Percentiles rank a stretch among this genome's conserved stretches.
phyloP scores from a whole-genome alignment of 2,797 vertebrate genomes.

The Corythornis leucogaster region DNA sequence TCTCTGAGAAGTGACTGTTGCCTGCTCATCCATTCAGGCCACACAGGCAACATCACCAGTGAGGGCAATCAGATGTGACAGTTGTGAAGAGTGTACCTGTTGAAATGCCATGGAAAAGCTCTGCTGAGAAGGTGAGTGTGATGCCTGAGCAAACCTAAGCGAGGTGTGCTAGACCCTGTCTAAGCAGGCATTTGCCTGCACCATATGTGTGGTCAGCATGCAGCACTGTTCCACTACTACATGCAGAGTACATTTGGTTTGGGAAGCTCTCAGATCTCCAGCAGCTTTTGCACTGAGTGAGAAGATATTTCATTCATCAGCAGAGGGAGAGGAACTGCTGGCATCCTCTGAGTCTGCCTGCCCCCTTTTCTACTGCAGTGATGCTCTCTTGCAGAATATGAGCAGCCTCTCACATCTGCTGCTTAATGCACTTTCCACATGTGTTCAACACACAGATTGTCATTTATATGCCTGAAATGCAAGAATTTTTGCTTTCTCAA shows the following conservation, averaged over 20 bases:
- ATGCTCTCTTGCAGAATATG: background rate
- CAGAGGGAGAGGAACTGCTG: background rate
- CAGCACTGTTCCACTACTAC: background rate
- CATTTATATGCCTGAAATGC: background rate
- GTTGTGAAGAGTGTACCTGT: background rate
- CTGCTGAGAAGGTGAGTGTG: too few species aligned
- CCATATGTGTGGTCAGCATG: accelerated
- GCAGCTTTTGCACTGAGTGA: background rate
- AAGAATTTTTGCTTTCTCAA: background rate
- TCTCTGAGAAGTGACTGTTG: background rate
- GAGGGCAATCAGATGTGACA: background rate
- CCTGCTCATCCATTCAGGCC: background rate
- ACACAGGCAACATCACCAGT: background rate
- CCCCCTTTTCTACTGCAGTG: background rate
- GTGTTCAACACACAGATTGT: background rate
- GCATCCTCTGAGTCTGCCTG: background rate
- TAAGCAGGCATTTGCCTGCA: background rate
- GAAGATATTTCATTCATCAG: background rate
- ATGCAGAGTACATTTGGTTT: background rate
- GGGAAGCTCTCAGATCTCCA: background rate
- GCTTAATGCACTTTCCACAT: background rate
- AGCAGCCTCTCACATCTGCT: background rate
- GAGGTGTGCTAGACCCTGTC: background rate
- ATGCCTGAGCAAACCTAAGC: background rate
- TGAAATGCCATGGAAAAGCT: background rate